These are phyloP conservation scores for Drosophila pseudoobscura DNA, from an alignment of 1,140 invertebrate species.

Conservation along the genomic window DNA sequence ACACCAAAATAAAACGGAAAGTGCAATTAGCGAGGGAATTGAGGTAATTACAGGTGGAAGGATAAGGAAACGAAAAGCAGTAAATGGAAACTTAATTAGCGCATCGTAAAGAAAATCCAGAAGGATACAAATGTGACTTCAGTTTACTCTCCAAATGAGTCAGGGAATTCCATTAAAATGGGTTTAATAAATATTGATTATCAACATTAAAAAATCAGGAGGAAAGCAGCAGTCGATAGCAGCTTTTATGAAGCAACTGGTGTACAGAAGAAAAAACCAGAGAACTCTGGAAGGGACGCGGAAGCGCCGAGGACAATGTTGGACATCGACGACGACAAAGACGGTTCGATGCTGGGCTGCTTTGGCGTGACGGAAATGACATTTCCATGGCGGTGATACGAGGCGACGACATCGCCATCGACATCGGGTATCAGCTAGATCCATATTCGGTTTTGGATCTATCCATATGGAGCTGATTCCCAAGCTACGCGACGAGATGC, in stretches of 20 bases:
- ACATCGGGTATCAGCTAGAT: no score
- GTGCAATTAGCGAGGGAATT: constrained; percentile 17
- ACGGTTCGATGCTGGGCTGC: constrained; percentile 18
- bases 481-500: no score
- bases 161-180: constrained; percentile 6
- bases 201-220: constrained; percentile 53
- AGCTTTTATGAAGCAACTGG: constrained; percentile 43
- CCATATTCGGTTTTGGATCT: no score
- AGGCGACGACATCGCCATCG: background rate
- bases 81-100: no score
- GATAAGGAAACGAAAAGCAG: no score
- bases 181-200: constrained; percentile 3
- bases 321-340: constrained; percentile 44
- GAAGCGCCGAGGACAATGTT: constrained; percentile 51
- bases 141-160: background rate
- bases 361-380: constrained; percentile 35
- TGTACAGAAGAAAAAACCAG: constrained; percentile 1
- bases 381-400: constrained; percentile 49
- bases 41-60: no score
- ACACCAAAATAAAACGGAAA: constrained; percentile 20
- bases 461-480: no score
- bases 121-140: background rate
- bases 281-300: constrained; percentile 35
- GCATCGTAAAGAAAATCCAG: no score
- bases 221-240: constrained; percentile 44